Evolutionary conservation across 2,113 vertebrate genomes (phyloP).

Genomic region (Callospermophilus lateralis): DNA sequence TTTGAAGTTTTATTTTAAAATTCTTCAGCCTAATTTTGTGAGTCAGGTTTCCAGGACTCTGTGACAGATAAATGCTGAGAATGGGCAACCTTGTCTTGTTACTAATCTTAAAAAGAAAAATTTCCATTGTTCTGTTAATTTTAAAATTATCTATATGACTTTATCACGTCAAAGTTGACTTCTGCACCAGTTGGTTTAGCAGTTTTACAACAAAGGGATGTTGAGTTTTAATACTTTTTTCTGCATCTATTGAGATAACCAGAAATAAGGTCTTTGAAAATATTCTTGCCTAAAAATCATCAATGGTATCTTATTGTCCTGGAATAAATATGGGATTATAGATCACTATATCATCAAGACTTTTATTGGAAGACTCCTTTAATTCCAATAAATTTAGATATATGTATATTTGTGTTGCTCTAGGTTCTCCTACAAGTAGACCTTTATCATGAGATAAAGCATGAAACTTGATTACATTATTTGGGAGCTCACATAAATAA

Average conservation of each 20-base stretch:
- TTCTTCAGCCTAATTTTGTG: neutral
- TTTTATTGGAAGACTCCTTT: neutral
- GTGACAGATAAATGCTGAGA: neutral
- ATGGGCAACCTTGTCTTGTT: neutral
- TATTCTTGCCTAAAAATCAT: neutral
- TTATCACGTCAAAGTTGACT: neutral
- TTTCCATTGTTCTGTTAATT: neutral
- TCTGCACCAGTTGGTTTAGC: neutral
- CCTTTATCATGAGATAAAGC: neutral
- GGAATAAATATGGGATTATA: neutral
- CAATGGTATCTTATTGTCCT: too few relatives aligned
- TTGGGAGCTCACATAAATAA: neutral
- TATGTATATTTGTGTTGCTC: neutral
- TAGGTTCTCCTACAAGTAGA: neutral
- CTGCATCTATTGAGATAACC: neutral
- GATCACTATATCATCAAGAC: too few relatives aligned
- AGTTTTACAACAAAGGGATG: neutral
- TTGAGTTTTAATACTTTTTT: neutral
- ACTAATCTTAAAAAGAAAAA: neutral
- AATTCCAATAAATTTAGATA: neutral
- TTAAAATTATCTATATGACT: fast-evolving
- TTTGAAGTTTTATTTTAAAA: neutral
- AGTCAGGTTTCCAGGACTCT: neutral
- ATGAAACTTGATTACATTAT: neutral
- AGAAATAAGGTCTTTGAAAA: neutral